Base-by-base conservation (phyloP, 64 coral and sea anemone genomes). In the Actinia tenebrosa region DNA sequence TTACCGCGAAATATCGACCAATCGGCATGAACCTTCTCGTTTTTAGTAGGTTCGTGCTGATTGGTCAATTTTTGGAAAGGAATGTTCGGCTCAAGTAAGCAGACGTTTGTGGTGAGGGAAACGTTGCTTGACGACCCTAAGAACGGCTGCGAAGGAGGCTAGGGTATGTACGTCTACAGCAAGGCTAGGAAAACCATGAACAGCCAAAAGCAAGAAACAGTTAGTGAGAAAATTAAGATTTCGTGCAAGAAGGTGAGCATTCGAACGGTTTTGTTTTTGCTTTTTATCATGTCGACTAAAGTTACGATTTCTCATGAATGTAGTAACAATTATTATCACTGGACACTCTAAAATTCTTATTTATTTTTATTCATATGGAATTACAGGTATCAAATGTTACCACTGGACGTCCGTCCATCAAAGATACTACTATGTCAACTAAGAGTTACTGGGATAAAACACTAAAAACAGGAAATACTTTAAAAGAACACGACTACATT, bases 401-500 rank as follows among this genome's bases (percentile, higher is more conserved):
- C 46, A 80, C 43, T 80, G 78, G 42, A 80, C 42, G 16, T 80
- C 46, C 78, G 10, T 16, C 43, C 42, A 80, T 80, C 78, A 46
- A 87, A 53, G 68, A 68, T 37, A 37, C 30, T 71, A 87, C 78
- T 53, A 46, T 14, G 42, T 64, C 61, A 64, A 64, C 18, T 17
- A 64, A 64, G 61, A 20, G 16, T 64, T 22, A 64, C 61, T 64
- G 61, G 61, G 61, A 64, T 64, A 64, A 64, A 64, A 64, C 61
- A 64, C 46, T 80, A 80, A 80, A 53, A 45, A 45, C 78, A 80
- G 46, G 46, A 45, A 80, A 80, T 53, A 80, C 43, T 22, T 53
- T 80, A 26, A 80, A 80, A 80, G 78, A 80, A 80, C 78, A 80
- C 46, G 78, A 80, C 78, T 80, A 52, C 46, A 46, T 45, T 80